phyloP scores from a whole-genome alignment of 2,888 invertebrate species.

The Cheilosia pagana region DNA sequence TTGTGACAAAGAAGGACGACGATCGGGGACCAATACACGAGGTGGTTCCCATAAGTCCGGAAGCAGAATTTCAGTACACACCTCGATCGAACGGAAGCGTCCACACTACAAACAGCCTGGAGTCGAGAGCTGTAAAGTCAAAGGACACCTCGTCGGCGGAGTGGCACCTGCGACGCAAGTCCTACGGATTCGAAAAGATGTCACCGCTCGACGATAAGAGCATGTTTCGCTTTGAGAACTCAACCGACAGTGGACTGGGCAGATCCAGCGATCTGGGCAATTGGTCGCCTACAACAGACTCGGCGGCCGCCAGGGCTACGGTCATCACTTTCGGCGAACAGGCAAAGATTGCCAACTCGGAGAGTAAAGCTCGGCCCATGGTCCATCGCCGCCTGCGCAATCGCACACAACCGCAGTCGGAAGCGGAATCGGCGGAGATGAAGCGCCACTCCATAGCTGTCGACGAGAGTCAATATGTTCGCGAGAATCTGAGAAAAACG shows the following conservation, averaged over 20 bases:
- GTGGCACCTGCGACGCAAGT: slow-evolving; percentile 90
- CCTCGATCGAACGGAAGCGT: slow-evolving; percentile 52
- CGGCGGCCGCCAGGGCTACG: slow-evolving; percentile 78
- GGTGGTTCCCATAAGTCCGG: slow-evolving; percentile 19
- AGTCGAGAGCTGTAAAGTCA: slow-evolving; percentile 79
- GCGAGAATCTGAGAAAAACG: slow-evolving; percentile 81
- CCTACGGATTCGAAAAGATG: slow-evolving; percentile 89
- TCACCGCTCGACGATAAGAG: slow-evolving; percentile 81
- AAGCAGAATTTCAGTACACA: slow-evolving; percentile 52
- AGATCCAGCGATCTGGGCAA: slow-evolving; percentile 88
- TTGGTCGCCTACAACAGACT: slow-evolving; percentile 82
- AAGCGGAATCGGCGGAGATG: slow-evolving; percentile 74
- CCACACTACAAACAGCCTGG: slow-evolving; percentile 81
- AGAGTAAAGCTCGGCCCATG: slow-evolving; percentile 56
- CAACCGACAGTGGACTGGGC: slow-evolving; percentile 91
- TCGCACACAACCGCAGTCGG: slow-evolving; percentile 65
- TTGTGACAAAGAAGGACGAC: slow-evolving; percentile 77
- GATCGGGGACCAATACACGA: slow-evolving; percentile 66
- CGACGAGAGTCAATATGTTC: slow-evolving; percentile 85
- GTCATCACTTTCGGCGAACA: slow-evolving; percentile 81
- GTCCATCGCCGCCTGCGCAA: slow-evolving; percentile 75
- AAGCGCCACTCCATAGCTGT: slow-evolving; percentile 86
- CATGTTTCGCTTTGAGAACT: slow-evolving; percentile 87
- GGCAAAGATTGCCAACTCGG: slow-evolving; percentile 13
- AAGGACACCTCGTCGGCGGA: slow-evolving; percentile 84